A percentile compares a stretch with the other conserved stretches of the same genome.
Evolutionary conservation across 2,113 vertebrate species (phyloP).

Genomic region (Channa maculata): DNA sequence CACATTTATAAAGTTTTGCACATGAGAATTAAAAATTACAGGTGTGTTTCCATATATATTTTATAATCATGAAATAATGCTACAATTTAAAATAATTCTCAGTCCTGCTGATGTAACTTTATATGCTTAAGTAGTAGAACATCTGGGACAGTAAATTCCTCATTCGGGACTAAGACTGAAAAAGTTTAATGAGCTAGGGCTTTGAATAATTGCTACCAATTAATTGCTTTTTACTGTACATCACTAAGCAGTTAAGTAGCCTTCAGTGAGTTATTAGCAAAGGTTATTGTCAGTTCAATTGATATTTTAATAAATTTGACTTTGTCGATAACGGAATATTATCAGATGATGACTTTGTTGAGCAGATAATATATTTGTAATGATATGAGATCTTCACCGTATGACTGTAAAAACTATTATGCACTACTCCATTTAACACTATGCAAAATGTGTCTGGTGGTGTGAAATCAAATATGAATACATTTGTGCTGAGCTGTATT

Average conservation of each 20-base stretch:
- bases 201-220: conserved; percentile 67
- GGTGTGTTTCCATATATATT: no score
- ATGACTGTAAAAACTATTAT: conserved; percentile 7
- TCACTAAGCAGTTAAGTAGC: conserved; percentile 51
- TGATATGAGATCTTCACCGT: not conserved
- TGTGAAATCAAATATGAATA: conserved; percentile 37
- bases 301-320: conserved; percentile 10
- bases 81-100: no score
- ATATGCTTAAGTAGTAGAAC: conserved; percentile 40
- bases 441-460: conserved; percentile 23
- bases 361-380: conserved; percentile 1
- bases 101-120: no score
- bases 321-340: conserved; percentile 19
- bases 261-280: conserved; percentile 49
- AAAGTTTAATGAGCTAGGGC: conserved; percentile 60
- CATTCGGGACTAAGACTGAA: conserved; percentile 56
- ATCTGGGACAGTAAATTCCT: conserved; percentile 55
- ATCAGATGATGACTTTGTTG: conserved; percentile 9
- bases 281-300: conserved; percentile 42
- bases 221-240: conserved; percentile 64
- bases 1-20: conserved; percentile 8
- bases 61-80: no score
- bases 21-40: no score
- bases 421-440: conserved; percentile 9
- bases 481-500: conserved; percentile 52